These are phyloP conservation scores for Solea solea DNA, from an alignment of 2,113 vertebrate genomes.

Conservation along the genomic window DNA sequence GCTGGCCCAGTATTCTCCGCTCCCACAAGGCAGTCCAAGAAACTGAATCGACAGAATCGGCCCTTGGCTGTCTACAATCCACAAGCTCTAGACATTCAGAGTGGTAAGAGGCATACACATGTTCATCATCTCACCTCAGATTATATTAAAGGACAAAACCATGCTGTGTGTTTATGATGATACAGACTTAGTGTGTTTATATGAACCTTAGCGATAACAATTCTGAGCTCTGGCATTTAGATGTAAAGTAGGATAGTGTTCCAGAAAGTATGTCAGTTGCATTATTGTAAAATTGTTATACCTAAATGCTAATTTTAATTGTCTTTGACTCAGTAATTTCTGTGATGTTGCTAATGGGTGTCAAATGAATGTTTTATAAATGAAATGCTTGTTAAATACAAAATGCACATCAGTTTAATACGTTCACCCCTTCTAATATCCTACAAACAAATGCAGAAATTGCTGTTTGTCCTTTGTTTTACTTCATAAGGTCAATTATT, in stretches of 20 bases:
- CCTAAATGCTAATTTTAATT: no score
- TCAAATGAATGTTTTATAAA: no score
- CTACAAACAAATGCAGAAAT: no score
- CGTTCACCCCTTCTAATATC: no score
- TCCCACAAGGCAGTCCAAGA: slow-evolving; percentile 92
- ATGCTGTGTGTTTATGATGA: not conserved
- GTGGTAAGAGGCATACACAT: slow-evolving; percentile 81
- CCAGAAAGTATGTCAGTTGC: not conserved
- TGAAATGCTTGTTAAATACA: no score
- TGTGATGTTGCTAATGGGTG: no score
- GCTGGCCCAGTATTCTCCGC: slow-evolving; percentile 83
- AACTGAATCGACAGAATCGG: slow-evolving; percentile 87
- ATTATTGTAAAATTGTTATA: not conserved
- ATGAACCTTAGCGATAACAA: not conserved
- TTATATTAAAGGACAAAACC: slow-evolving; percentile 3
- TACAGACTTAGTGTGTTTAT: not conserved
- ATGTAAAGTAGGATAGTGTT: not conserved
- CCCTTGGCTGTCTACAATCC: slow-evolving; percentile 97
- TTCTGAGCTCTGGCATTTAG: not conserved
- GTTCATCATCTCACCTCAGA: slow-evolving; percentile 16
- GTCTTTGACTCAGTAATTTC: no score
- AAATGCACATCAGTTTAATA: no score
- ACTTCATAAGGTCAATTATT: no score
- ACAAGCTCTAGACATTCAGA: slow-evolving; percentile 88
- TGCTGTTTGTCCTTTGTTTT: no score